phyloP scores from a whole-genome alignment of 2,888 invertebrate species.

The Blastobasis adustella region DNA sequence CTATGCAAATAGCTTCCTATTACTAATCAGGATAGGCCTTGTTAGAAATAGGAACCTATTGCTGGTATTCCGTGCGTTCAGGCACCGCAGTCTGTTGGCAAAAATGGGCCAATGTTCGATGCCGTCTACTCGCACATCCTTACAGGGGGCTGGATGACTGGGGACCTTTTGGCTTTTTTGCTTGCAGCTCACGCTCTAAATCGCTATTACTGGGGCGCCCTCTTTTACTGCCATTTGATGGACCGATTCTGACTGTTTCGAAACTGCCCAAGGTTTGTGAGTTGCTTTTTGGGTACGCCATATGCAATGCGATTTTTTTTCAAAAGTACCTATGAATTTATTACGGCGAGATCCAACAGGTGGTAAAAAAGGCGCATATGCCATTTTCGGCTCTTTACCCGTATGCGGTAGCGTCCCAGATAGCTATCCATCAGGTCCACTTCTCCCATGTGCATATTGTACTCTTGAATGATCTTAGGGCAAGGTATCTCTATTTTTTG shows the following conservation, averaged over 20 bases:
- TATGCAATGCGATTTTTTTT: constrained; percentile 10
- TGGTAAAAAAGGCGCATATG: constrained; percentile 29
- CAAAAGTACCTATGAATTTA: constrained; percentile 25
- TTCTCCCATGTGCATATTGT: constrained; percentile 20
- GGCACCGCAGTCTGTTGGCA: constrained; percentile 8
- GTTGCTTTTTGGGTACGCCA: too few species aligned
- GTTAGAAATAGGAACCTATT: too few species aligned
- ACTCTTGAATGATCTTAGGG: constrained; percentile 20
- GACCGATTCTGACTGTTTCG: too few species aligned
- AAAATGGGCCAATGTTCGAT: constrained; percentile 9
- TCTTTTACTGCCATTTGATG: constrained; percentile 3
- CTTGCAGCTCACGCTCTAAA: constrained; percentile 6
- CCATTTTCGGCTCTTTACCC: too few species aligned
- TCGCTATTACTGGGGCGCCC: constrained; percentile 5
- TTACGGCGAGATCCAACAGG: constrained; percentile 22
- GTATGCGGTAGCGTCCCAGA: constrained; percentile 18
- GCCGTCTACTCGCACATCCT: constrained; percentile 9
- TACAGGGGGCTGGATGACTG: constrained; percentile 6
- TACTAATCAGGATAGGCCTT: too few species aligned
- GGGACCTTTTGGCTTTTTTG: constrained; percentile 4
- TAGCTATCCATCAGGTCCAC: constrained; percentile 25
- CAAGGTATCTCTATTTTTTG: too few species aligned
- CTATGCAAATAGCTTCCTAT: too few species aligned
- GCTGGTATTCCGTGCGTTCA: neutral
- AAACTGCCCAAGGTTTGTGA: constrained; percentile 1